Conservation (phyloP, 2,888 invertebrate genomes). For the Dione vanillae region DNA sequence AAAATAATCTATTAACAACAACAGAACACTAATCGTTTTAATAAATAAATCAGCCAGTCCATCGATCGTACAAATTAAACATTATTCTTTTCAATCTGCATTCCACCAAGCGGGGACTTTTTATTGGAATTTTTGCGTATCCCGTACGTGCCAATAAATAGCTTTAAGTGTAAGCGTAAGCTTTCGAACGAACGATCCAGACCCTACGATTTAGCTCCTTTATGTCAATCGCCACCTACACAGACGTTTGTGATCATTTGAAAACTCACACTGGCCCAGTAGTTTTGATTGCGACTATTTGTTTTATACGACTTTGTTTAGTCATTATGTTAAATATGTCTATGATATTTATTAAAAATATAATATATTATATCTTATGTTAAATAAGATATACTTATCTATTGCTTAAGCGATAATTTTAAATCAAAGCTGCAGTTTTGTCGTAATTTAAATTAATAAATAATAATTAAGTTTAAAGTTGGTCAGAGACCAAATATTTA, state of each 20-base stretch:
- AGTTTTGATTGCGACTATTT: conserved; percentile 4
- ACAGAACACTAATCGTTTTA: conserved; percentile 43
- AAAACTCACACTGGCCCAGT: conserved; percentile 7
- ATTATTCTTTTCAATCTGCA: conserved; percentile 79
- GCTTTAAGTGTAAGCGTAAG: conserved; percentile 57
- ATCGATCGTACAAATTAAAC: conserved; percentile 78
- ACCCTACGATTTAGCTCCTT: conserved; percentile 77
- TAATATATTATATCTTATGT: too few relatives aligned
- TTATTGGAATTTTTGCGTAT: conserved; percentile 83
- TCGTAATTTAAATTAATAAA: too few relatives aligned
- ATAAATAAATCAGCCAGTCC: conserved; percentile 68
- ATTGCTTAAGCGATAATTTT: too few relatives aligned
- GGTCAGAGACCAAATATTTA: too few relatives aligned
- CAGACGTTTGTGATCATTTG: conserved; percentile 42
- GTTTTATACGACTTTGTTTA: neutral
- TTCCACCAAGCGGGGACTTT: conserved; percentile 68
- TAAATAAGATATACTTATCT: too few relatives aligned
- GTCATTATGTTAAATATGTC: neutral
- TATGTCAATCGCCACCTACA: conserved; percentile 71
- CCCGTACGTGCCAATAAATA: conserved; percentile 83
- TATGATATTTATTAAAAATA: neutral
- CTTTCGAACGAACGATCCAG: conserved; percentile 55
- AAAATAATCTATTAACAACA: conserved; percentile 32
- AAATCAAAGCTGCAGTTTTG: too few relatives aligned
- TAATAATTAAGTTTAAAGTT: too few relatives aligned